Conservation (phyloP, 1,140 invertebrate species). For the Penaeus japonicus region DNA sequence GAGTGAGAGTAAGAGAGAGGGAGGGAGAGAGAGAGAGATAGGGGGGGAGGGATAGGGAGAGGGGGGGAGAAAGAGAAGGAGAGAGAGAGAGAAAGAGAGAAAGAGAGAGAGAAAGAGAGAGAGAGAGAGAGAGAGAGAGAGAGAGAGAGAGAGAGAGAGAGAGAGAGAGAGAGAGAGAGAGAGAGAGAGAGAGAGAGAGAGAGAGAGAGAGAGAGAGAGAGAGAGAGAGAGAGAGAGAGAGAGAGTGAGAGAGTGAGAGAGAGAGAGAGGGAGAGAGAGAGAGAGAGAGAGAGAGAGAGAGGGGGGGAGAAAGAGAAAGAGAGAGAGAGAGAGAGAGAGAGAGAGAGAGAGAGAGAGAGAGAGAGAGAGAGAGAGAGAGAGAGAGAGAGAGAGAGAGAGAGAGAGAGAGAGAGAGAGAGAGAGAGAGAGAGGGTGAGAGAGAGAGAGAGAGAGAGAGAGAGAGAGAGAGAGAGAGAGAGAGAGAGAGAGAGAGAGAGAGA, state of each 20-base stretch:
- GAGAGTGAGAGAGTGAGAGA: background rate
- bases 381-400: no score
- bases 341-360: background rate
- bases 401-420: background rate
- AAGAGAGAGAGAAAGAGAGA: background rate
- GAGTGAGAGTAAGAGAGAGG: no score
- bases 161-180: background rate
- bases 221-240: background rate
- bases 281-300: background rate
- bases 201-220: background rate
- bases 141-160: conserved; percentile 3
- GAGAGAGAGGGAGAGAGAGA: background rate
- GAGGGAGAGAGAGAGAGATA: no score
- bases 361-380: background rate
- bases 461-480: background rate
- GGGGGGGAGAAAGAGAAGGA: background rate
- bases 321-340: background rate
- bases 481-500: background rate
- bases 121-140: conserved; percentile 36
- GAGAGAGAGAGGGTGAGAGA: background rate
- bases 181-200: background rate
- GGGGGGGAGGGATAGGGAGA: no score
- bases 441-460: background rate
- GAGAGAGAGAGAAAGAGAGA: background rate
- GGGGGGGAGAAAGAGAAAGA: background rate